phyloP scores from a whole-genome alignment of 2,113 vertebrate species.

The Ivindomyrus marchei region DNA sequence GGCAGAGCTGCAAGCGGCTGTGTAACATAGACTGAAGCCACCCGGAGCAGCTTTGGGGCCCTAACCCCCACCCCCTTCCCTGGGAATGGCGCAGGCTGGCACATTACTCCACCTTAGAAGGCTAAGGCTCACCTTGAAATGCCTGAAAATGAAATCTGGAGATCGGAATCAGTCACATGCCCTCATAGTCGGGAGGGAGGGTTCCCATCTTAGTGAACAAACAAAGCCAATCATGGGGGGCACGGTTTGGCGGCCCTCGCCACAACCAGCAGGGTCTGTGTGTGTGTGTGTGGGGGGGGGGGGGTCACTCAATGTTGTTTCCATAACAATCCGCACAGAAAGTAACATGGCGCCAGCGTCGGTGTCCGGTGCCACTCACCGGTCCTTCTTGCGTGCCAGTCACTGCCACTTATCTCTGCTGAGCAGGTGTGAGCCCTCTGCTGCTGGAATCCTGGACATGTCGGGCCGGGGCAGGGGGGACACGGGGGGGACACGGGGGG shows the following conservation, averaged over 20 bases:
- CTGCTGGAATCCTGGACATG: not conserved
- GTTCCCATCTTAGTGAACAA: not conserved
- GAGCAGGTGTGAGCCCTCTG: slow-evolving; percentile 1
- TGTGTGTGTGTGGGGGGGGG: not conserved
- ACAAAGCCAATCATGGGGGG: not conserved
- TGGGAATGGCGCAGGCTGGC: not conserved
- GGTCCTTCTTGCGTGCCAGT: not conserved
- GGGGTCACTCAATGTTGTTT: not conserved
- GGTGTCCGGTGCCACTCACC: not conserved
- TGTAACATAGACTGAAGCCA: not conserved
- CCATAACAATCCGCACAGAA: not conserved
- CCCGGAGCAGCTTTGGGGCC: not conserved
- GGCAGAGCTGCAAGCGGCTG: not conserved
- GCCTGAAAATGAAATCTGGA: slow-evolving; percentile 13
- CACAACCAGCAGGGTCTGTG: not conserved
- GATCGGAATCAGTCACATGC: not conserved
- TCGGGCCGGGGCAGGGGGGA: not conserved
- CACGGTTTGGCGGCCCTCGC: not conserved
- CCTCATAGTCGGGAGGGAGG: not conserved
- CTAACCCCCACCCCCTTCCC: not conserved
- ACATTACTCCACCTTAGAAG: not conserved
- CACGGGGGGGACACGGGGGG: too few species aligned
- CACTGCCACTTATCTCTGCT: slow-evolving; percentile 16
- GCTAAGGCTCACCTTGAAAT: not conserved
- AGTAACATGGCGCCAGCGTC: not conserved